Conservation (phyloP, 2,797 vertebrate genomes). For the Diplodus puntazzo region DNA sequence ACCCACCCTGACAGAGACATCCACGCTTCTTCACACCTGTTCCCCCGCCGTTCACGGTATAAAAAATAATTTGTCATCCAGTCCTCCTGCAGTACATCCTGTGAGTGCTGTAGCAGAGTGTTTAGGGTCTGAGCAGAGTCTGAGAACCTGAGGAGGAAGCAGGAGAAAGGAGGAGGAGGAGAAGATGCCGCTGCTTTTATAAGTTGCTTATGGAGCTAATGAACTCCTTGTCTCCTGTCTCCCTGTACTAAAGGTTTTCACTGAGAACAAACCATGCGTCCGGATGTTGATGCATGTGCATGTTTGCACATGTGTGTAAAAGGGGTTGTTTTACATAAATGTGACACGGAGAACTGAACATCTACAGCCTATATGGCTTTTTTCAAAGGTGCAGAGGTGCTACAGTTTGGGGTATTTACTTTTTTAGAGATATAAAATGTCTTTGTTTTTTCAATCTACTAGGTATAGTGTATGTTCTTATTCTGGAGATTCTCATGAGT, state of each 20-base stretch:
- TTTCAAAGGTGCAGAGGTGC: conserved; percentile 44
- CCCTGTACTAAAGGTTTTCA: conserved; percentile 18
- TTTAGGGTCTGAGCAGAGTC: conserved; percentile 11
- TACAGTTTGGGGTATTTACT: conserved; percentile 40
- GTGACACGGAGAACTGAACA: conserved; percentile 1
- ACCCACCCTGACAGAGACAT: conserved; percentile 3
- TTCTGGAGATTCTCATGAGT: conserved; percentile 34
- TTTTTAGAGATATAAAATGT: conserved; percentile 44
- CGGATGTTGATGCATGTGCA: neutral
- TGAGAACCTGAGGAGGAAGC: conserved; percentile 29
- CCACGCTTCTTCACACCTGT: neutral
- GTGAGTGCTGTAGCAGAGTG: conserved; percentile 1
- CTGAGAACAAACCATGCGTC: conserved; percentile 12
- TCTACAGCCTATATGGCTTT: conserved; percentile 21
- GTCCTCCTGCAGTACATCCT: neutral
- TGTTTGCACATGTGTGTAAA: neutral
- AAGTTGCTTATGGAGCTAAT: conserved; percentile 31
- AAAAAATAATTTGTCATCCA: neutral
- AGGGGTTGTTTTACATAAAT: conserved; percentile 13
- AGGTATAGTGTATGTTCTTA: conserved; percentile 30
- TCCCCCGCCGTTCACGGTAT: neutral
- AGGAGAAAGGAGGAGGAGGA: conserved; percentile 8
- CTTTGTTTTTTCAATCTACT: conserved; percentile 23
- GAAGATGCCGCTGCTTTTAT: conserved; percentile 3
- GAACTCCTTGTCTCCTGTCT: conserved; percentile 1